Conservation (phyloP, 2,888 invertebrate species). For the Congeria kusceri region DNA sequence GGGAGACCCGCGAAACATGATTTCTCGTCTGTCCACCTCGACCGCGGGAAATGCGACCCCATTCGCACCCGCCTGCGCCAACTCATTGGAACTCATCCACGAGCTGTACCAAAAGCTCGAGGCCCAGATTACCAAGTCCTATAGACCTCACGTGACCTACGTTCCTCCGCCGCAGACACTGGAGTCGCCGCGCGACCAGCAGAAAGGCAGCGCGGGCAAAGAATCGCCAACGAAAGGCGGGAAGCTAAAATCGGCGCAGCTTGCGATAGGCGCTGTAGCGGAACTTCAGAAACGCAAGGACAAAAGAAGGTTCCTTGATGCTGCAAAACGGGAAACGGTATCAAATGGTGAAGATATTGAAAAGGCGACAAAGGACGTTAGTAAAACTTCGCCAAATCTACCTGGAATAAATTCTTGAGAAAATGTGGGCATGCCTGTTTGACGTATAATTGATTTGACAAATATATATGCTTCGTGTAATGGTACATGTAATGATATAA, state of each 20-base stretch:
- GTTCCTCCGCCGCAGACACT: slow-evolving; percentile 13
- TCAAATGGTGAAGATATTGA: neutral
- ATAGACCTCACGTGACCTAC: slow-evolving; percentile 44
- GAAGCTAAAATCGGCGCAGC: slow-evolving; percentile 24
- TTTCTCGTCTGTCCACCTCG: no score
- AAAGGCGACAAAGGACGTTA: slow-evolving; percentile 11
- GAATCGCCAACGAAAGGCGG: slow-evolving; percentile 7
- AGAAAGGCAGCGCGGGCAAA: no score
- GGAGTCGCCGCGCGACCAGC: no score
- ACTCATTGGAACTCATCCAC: slow-evolving; percentile 17
- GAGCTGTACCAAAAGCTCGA: slow-evolving; percentile 32
- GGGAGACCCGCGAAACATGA: no score
- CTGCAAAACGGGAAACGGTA: slow-evolving; percentile 2
- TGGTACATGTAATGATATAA: no score
- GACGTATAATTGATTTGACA: no score
- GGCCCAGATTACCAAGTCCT: slow-evolving; percentile 38
- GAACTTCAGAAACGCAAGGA: slow-evolving; percentile 28
- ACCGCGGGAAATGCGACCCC: no score
- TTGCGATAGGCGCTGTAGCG: slow-evolving; percentile 24
- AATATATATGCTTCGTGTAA: no score
- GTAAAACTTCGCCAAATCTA: slow-evolving; percentile 34
- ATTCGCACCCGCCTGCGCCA: slow-evolving; percentile 8
- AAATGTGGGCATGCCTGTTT: neutral
- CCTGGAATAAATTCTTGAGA: neutral
- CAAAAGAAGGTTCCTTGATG: neutral